Conservation (phyloP, 2,797 vertebrate genomes). For the Mormyrops boulengeri region DNA sequence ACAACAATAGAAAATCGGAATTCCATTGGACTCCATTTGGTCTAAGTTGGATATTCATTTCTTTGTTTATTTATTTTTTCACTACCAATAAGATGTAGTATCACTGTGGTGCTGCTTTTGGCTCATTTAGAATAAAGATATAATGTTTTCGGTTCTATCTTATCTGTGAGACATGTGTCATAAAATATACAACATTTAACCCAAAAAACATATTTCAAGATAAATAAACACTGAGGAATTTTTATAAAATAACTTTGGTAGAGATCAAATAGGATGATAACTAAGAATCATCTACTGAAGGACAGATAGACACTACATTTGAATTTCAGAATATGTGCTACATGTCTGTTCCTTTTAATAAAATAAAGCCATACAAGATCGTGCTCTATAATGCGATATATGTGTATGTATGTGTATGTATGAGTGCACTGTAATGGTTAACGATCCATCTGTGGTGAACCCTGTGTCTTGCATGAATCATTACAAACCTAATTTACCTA, state of each 20-base stretch:
- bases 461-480: not conserved
- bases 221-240: not conserved
- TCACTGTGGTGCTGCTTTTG: not conserved
- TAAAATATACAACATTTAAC: not conserved
- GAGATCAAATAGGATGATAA: not conserved
- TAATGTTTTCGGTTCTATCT: not conserved
- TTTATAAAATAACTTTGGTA: not conserved
- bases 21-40: not conserved
- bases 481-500: not conserved
- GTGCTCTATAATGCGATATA: not conserved
- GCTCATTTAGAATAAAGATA: not conserved
- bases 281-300: not conserved
- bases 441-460: not conserved
- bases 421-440: not conserved
- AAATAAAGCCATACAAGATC: not conserved
- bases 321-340: not conserved
- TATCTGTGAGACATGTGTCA: not conserved
- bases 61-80: not conserved
- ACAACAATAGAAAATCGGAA: not conserved
- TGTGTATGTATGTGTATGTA: not conserved
- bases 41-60: not conserved
- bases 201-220: not conserved
- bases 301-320: not conserved
- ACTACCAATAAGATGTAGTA: not conserved
- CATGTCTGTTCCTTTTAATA: not conserved